These are phyloP conservation scores for Nomada hirtipes DNA, from an alignment of 2,888 invertebrate genomes.

Conservation along the genomic window DNA sequence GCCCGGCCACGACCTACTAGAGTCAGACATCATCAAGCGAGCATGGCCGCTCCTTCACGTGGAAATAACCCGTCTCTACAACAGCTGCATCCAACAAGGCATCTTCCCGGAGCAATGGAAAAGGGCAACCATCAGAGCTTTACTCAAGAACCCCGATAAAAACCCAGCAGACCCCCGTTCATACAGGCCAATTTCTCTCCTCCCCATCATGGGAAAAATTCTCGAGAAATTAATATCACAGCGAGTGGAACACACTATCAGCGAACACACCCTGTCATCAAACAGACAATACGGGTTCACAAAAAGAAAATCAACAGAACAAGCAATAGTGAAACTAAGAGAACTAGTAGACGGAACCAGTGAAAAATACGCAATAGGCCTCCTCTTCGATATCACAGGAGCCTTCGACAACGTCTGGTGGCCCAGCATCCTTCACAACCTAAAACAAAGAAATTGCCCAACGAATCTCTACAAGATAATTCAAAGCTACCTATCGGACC, in stretches of 20 bases:
- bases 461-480: neutral
- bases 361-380: neutral
- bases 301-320: neutral
- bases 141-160: neutral
- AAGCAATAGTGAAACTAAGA: neutral
- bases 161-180: neutral
- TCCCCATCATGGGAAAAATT: neutral
- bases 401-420: neutral
- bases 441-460: neutral
- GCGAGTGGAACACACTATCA: neutral
- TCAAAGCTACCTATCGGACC: neutral
- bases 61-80: neutral
- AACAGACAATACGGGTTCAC: neutral
- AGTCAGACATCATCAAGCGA: neutral
- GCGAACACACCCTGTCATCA: neutral
- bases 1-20: neutral
- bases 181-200: neutral
- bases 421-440: no score
- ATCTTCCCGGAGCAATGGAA: neutral
- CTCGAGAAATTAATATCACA: neutral
- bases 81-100: neutral
- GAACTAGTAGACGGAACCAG: neutral
- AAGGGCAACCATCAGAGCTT: neutral
- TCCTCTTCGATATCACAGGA: neutral
- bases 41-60: neutral